phyloP scores from a whole-genome alignment of 1,140 invertebrate species.

The Temnothorax nylanderi region DNA sequence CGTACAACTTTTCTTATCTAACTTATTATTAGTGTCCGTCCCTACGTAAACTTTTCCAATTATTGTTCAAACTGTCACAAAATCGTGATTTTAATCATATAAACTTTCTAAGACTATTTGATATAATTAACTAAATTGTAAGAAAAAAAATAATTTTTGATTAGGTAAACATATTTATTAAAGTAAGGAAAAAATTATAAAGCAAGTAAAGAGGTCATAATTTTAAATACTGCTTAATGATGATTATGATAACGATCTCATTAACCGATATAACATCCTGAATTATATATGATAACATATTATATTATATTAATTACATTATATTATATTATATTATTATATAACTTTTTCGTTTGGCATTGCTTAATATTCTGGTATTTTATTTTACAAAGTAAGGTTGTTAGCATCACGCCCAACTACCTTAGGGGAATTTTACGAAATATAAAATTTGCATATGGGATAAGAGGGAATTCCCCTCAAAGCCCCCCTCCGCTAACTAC shows the following conservation, averaged over 20 bases:
- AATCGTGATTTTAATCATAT: neutral
- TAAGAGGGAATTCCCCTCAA: too few relatives aligned
- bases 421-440: too few relatives aligned
- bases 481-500: too few relatives aligned
- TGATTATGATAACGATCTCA: neutral
- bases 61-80: neutral
- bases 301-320: too few relatives aligned
- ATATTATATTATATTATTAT: too few relatives aligned
- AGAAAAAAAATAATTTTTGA: neutral
- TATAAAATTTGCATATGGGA: too few relatives aligned
- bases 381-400: too few relatives aligned
- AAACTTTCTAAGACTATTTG: neutral
- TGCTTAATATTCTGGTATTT: neutral
- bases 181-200: neutral
- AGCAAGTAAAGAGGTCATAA: neutral
- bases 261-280: neutral
- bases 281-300: slow-evolving; percentile 11
- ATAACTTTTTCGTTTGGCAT: slow-evolving; percentile 1
- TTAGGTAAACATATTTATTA: neutral
- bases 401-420: too few relatives aligned
- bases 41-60: too few relatives aligned
- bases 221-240: neutral
- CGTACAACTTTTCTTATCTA: neutral
- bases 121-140: neutral
- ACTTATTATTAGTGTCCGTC: neutral